Evolutionary conservation across 37 sponge, comb jelly and placozoan genomes (phyloP), one percentile per base, ranked within the genome.

Genomic region (Eunapius fragilis): DNA sequence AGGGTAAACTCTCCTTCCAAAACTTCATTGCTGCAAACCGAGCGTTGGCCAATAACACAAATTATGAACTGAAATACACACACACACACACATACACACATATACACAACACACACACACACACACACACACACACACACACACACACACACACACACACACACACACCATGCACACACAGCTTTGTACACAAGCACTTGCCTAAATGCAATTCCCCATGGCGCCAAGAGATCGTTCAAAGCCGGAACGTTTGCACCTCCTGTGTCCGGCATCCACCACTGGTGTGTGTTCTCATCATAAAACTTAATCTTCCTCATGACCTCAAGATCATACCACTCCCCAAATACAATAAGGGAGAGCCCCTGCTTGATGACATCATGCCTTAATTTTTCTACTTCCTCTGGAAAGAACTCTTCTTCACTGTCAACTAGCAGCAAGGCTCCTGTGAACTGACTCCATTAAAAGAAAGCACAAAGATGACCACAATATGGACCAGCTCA

Each of bases 221-320:
- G 84, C 2, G 75, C 9, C 17, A 99, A 92, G 28, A 99, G 89
- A 33, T 83, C 86, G 76, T 99, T 99, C n/a, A 99, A 89, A 24
- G 98, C 96, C 17, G 99, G 99, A 1, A 99, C 70, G 71, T 99
- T 99, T 75, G 96, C 91, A 35, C 99, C 99, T 25, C 92, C 80
- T 25, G 98, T 97, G 70, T 96, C 91, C 14, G 98, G 96, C 75
- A 91, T 93, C 95, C 98, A 97, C 96, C 98, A 99, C 81, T 99
- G 98, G 3, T 95, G 82, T 0, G 99, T 97, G 85, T 99, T 99
- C 88, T 99, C 99, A 72, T 99, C 99, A 86, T 89, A 99, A 79
- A 99, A 99, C 89, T 97, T 97, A 24, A 97, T 93, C 84, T 94
- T 91, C 71, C 82, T 84, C 95, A 99, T 97, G 13, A 99, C 91